Evolutionary conservation across 2,113 vertebrate species (phyloP).

Genomic region (Lophotis ruficrista): DNA sequence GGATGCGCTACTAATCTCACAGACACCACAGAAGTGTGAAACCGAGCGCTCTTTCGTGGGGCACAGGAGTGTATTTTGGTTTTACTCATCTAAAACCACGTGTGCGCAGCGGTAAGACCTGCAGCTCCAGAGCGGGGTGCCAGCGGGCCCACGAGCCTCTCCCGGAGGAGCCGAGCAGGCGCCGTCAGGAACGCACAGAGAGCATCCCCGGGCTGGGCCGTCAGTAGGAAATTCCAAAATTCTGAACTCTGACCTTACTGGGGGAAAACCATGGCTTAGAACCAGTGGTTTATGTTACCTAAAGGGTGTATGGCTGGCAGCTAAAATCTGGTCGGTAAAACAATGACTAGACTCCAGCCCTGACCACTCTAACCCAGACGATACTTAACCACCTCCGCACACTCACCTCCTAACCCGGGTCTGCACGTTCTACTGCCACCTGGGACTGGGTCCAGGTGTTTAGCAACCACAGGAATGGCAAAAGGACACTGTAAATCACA

Average conservation of each 20-base stretch:
- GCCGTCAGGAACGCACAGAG: no score
- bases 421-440: rapidly evolving
- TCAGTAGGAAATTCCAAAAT: no score
- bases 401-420: background rate
- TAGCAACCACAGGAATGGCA: background rate
- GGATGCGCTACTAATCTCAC: no score
- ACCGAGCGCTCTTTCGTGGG: no score
- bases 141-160: background rate
- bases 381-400: no score
- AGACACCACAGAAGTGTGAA: background rate
- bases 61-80: background rate
- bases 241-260: no score
- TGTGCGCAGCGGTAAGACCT: no score
- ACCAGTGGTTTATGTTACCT: background rate
- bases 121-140: background rate
- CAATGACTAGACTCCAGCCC: background rate
- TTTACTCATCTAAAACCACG: no score
- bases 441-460: background rate
- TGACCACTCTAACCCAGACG: background rate
- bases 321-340: background rate
- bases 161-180: background rate
- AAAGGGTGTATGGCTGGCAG: background rate
- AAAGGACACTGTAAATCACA: background rate
- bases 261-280: background rate
- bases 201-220: background rate